A percentile compares a stretch with the other conserved stretches of the same genome.
phyloP scores from a whole-genome alignment of 1,140 invertebrate genomes.

The Gonatopus flavifemur region DNA sequence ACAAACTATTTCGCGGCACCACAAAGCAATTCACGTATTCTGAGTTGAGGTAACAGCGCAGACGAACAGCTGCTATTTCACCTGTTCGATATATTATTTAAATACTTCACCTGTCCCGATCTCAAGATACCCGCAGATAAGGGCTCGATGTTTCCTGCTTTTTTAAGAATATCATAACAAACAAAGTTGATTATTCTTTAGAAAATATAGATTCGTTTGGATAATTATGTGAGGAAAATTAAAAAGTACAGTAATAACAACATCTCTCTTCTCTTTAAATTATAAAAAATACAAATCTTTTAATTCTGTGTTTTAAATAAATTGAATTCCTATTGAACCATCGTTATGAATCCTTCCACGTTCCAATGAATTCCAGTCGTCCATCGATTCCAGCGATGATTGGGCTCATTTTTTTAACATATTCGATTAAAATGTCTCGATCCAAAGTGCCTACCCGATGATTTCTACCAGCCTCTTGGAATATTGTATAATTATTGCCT shows the following conservation, averaged over 20 bases:
- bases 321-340: too few relatives aligned
- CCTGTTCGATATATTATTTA: constrained; percentile 48
- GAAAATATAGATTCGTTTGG: too few relatives aligned
- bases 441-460: constrained; percentile 30
- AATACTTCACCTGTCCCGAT: constrained; percentile 44
- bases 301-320: too few relatives aligned
- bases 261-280: too few relatives aligned
- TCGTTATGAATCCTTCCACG: too few relatives aligned
- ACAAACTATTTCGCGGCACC: constrained; percentile 16
- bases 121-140: constrained; percentile 39
- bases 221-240: too few relatives aligned
- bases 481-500: constrained; percentile 63
- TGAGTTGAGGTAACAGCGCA: constrained; percentile 18
- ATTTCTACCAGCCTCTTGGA: constrained; percentile 30
- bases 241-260: too few relatives aligned
- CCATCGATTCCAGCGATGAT: constrained; percentile 29
- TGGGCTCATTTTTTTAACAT: constrained; percentile 34
- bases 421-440: constrained; percentile 24
- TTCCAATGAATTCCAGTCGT: constrained; percentile 25
- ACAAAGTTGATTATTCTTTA: too few relatives aligned
- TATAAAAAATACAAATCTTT: too few relatives aligned
- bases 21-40: constrained; percentile 21
- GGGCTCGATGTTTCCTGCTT: constrained; percentile 29
- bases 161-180: constrained; percentile 19
- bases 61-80: constrained; percentile 46